Conservation (phyloP, 1,140 invertebrate genomes). For the Mamestra configurata region DNA sequence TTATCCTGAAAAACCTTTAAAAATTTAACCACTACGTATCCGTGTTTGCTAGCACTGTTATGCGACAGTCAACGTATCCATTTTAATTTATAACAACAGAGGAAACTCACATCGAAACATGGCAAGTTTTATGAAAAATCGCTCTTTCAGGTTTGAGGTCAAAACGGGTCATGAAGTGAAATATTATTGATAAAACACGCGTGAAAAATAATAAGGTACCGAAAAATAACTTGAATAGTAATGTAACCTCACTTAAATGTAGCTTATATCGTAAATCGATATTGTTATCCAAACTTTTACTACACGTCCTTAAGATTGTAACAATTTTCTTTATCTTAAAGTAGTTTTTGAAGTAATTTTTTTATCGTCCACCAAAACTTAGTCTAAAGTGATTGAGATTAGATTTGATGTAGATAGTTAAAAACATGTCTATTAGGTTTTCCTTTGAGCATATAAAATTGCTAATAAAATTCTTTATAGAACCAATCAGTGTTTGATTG, state of each 20-base stretch:
- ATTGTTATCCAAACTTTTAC: neutral
- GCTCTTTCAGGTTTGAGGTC: constrained; percentile 1
- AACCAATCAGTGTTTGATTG: neutral
- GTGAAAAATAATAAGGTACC: neutral
- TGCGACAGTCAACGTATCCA: too few species aligned
- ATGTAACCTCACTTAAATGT: neutral
- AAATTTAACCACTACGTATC: too few species aligned
- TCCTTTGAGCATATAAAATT: neutral
- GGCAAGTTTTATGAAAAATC: neutral
- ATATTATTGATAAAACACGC: neutral
- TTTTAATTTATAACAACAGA: too few species aligned
- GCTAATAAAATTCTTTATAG: constrained; percentile 6
- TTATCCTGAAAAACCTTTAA: neutral
- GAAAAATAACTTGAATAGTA: constrained; percentile 10
- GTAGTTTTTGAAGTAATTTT: constrained; percentile 5
- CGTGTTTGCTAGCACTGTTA: too few species aligned
- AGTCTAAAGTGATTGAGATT: constrained; percentile 3
- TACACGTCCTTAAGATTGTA: neutral
- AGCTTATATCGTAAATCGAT: neutral
- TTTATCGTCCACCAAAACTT: constrained; percentile 7
- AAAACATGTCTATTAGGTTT: constrained; percentile 6
- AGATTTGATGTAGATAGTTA: constrained; percentile 10
- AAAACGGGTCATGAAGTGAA: neutral
- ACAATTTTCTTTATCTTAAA: neutral
- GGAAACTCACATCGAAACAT: too few species aligned